These are phyloP conservation scores for Nesospiza acunhae DNA, from an alignment of 2,113 vertebrate species.

Conservation along the genomic window DNA sequence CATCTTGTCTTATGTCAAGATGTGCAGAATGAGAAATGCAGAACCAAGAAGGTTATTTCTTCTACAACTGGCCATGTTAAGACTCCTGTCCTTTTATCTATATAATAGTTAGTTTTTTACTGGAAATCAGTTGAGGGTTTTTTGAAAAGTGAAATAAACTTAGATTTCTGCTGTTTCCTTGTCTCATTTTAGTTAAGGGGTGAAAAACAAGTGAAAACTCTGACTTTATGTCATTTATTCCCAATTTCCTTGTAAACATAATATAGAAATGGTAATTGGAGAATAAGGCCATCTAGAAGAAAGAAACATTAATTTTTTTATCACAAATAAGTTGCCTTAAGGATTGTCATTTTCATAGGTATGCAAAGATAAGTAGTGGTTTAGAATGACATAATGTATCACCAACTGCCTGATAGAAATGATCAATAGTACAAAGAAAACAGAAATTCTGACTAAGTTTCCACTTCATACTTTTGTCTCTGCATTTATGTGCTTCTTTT, in stretches of 20 bases:
- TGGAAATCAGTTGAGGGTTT: background rate
- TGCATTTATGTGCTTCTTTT: background rate
- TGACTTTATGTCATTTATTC: background rate
- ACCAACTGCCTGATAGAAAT: background rate
- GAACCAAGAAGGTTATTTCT: background rate
- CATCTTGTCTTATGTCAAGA: background rate
- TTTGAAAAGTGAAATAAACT: background rate
- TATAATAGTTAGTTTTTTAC: background rate
- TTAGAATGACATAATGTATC: background rate
- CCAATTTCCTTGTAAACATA: background rate
- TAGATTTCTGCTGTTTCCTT: background rate
- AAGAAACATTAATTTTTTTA: background rate
- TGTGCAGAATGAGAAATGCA: background rate
- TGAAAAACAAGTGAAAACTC: background rate
- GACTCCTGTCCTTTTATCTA: background rate
- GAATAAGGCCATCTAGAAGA: background rate
- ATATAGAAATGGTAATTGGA: background rate
- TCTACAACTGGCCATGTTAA: background rate
- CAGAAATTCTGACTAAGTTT: background rate
- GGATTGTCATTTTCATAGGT: background rate
- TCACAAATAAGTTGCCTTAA: background rate
- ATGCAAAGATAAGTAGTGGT: background rate
- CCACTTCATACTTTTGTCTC: background rate
- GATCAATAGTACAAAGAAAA: background rate
- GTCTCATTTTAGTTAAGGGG: background rate